Percentiles rank a stretch among this genome's conserved stretches.
These are phyloP conservation scores for Spongilla lacustris DNA, from an alignment of 37 sponge, comb jelly and placozoan species.

Conservation along the genomic window DNA sequence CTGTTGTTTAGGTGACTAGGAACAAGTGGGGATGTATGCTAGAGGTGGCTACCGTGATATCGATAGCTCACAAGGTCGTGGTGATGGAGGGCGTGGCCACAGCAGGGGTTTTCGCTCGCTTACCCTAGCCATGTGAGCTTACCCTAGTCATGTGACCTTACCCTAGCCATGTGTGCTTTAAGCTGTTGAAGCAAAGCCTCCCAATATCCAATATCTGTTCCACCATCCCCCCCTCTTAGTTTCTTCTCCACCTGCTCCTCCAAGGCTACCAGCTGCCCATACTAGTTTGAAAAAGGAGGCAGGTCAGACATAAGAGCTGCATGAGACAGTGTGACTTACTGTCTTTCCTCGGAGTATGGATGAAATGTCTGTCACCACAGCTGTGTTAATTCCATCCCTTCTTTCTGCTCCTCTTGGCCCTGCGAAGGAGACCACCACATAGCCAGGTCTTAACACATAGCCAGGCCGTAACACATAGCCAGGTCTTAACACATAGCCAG, in stretches of 20 bases:
- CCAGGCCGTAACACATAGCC: no score
- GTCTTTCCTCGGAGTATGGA: constrained; percentile 90
- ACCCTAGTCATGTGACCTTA: no score
- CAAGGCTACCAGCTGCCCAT: constrained; percentile 79
- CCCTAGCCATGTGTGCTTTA: constrained; percentile 59
- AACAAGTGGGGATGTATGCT: background rate
- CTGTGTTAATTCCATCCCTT: constrained; percentile 83
- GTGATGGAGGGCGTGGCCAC: constrained; percentile 5
- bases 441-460: no score
- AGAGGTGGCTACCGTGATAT: background rate
- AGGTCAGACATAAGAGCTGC: no score
- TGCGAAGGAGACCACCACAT: no score
- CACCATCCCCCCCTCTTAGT: constrained; percentile 70
- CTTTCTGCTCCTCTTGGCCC: constrained; percentile 45
- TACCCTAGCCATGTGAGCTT: no score
- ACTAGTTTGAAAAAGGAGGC: constrained; percentile 26
- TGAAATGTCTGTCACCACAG: constrained; percentile 82
- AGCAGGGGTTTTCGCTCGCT: background rate
- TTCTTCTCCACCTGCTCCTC: constrained; percentile 80
- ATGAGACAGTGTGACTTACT: constrained; percentile 28
- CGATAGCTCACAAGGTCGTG: background rate
- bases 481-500: no score
- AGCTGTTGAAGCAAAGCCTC: constrained; percentile 86
- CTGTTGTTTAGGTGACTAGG: background rate
- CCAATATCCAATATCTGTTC: constrained; percentile 92